Evolutionary conservation across 2,113 vertebrate species (phyloP).

Genomic region (Phaethon lepturus): DNA sequence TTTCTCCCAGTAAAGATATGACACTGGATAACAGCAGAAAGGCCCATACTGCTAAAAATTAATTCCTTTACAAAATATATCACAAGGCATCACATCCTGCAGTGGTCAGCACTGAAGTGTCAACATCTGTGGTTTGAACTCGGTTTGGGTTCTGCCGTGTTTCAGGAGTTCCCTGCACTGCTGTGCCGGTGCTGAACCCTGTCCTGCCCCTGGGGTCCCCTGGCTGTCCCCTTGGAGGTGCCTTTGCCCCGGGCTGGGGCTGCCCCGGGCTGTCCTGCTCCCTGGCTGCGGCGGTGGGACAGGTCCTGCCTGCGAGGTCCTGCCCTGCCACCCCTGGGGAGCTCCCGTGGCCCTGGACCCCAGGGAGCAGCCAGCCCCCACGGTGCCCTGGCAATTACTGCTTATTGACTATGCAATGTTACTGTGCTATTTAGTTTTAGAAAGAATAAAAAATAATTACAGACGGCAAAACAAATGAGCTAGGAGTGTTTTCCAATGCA

Average conservation of each 20-base stretch:
- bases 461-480: not conserved
- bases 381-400: not conserved
- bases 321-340: not conserved
- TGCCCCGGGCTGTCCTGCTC: not conserved
- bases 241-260: not conserved
- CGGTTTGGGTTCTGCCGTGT: not conserved
- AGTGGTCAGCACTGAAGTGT: not conserved
- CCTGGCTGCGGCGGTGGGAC: not conserved
- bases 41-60: not conserved
- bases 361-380: not conserved
- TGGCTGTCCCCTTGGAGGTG: not conserved
- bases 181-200: not conserved
- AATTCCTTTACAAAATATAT: not conserved
- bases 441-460: not conserved
- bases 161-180: not conserved
- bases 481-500: not conserved
- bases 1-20: not conserved
- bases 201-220: not conserved
- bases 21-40: not conserved
- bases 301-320: not conserved
- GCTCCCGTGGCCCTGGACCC: not conserved
- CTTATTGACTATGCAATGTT: not conserved
- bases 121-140: not conserved
- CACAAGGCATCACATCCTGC: not conserved
- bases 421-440: not conserved